These are phyloP conservation scores for Aspidiotus rigidus DNA, from an alignment of 2,888 invertebrate genomes.

Conservation along the genomic window DNA sequence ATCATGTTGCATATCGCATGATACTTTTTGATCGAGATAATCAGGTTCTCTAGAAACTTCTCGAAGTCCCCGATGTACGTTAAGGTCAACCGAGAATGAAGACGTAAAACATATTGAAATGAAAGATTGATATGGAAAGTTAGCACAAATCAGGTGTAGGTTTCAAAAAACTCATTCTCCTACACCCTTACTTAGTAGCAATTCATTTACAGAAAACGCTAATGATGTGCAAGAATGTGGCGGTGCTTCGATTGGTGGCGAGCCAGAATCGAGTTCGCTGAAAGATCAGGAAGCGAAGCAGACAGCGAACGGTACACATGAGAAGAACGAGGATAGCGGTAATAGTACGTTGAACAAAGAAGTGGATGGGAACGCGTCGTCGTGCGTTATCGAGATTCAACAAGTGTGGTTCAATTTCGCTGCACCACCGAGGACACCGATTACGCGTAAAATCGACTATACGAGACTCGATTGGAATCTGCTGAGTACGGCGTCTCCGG, in stretches of 20 bases:
- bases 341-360: slow-evolving; percentile 29
- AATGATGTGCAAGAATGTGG: background rate
- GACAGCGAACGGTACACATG: background rate
- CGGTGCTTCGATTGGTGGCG: slow-evolving; percentile 1
- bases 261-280: slow-evolving; percentile 14
- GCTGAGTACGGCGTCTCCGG: slow-evolving; percentile 88
- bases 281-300: slow-evolving; percentile 16
- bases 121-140: too few relatives aligned
- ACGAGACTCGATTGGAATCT: slow-evolving; percentile 94
- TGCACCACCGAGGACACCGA: slow-evolving; percentile 88
- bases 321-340: slow-evolving; percentile 34
- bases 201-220: slow-evolving; percentile 6
- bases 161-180: too few relatives aligned
- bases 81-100: too few relatives aligned
- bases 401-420: slow-evolving; percentile 96
- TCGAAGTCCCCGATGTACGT: too few relatives aligned
- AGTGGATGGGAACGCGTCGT: slow-evolving; percentile 64
- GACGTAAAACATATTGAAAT: too few relatives aligned
- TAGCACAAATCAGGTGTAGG: too few relatives aligned
- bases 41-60: too few relatives aligned
- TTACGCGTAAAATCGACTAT: slow-evolving; percentile 87
- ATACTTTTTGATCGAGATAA: too few relatives aligned
- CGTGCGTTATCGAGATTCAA: slow-evolving; percentile 78
- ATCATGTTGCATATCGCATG: background rate
- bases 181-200: too few relatives aligned